phyloP scores from a whole-genome alignment of 2,797 vertebrate species.

The Hozukius guyotensis region DNA sequence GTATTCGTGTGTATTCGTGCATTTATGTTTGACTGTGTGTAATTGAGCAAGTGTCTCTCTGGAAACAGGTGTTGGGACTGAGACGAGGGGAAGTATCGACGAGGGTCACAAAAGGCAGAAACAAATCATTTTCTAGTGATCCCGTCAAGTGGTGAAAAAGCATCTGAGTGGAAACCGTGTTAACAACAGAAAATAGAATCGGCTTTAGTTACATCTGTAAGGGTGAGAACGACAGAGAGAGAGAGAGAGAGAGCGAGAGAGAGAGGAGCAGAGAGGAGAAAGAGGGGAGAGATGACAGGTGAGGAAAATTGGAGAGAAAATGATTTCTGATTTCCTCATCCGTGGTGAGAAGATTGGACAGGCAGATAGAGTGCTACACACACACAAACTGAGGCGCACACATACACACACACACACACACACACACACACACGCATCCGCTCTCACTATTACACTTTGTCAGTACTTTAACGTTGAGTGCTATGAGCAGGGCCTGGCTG shows the following conservation, averaged over 20 bases:
- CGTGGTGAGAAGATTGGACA: slow-evolving; percentile 37
- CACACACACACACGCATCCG: neutral
- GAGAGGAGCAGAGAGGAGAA: neutral
- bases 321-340: slow-evolving; percentile 52
- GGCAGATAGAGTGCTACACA: slow-evolving; percentile 2
- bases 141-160: slow-evolving; percentile 11
- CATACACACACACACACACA: neutral
- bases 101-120: slow-evolving; percentile 25
- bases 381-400: neutral
- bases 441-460: slow-evolving; percentile 15
- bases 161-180: slow-evolving; percentile 28
- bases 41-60: neutral
- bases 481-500: slow-evolving; percentile 8
- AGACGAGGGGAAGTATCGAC: neutral
- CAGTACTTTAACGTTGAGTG: slow-evolving; percentile 33
- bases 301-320: slow-evolving; percentile 56
- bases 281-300: slow-evolving; percentile 27
- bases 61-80: slow-evolving; percentile 13
- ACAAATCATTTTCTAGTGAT: slow-evolving; percentile 48
- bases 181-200: slow-evolving; percentile 52
- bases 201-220: slow-evolving; percentile 10
- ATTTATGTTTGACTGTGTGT: neutral
- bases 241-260: neutral
- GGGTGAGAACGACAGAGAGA: neutral
- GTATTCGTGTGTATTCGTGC: neutral